phyloP scores from a whole-genome alignment of 2,797 vertebrate species.

The Malacoraja senta region DNA sequence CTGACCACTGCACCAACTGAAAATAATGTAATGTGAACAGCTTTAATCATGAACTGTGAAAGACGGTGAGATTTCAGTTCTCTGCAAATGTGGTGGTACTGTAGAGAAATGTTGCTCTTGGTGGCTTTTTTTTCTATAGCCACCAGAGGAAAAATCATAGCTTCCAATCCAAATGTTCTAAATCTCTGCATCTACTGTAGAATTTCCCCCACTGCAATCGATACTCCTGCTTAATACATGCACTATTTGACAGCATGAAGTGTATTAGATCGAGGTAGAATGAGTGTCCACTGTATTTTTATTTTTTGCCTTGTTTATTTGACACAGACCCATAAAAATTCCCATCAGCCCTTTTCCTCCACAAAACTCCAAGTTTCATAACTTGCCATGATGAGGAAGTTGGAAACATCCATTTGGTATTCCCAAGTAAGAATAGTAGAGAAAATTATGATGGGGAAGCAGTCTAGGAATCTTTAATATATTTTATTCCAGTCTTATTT shows the following conservation, averaged over 20 bases:
- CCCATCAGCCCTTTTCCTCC: background rate
- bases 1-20: background rate
- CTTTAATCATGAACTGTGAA: background rate
- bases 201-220: background rate
- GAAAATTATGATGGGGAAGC: background rate
- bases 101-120: background rate
- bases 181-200: background rate
- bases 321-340: background rate
- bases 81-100: too few relatives aligned
- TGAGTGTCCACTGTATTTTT: background rate
- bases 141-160: background rate
- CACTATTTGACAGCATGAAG: background rate
- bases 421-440: background rate
- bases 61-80: background rate
- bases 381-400: background rate
- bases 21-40: background rate
- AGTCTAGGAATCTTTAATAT: constrained; percentile 29
- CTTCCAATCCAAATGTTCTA: background rate
- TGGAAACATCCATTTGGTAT: background rate
- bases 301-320: background rate
- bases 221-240: background rate
- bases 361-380: background rate
- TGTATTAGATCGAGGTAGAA: background rate
- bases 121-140: background rate
- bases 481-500: constrained; percentile 34